Evolutionary conservation across 2,113 vertebrate genomes (phyloP).

Genomic region (Heterotis niloticus): DNA sequence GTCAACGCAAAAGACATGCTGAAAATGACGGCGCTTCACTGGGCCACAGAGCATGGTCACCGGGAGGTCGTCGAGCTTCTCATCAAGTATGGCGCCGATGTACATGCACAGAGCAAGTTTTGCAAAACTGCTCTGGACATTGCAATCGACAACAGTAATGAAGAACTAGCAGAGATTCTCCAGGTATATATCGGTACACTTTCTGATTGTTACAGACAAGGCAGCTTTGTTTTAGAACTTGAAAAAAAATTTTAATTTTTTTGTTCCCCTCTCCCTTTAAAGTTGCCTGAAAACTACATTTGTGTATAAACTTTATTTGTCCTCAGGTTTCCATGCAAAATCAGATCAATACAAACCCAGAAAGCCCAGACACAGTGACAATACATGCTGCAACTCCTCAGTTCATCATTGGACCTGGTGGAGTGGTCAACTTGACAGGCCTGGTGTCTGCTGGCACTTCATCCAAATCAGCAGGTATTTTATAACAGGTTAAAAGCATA

Average conservation of each 20-base stretch:
- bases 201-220: background rate
- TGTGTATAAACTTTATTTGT: slow-evolving; percentile 37
- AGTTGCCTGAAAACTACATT: background rate
- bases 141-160: slow-evolving; percentile 77
- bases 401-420: slow-evolving; percentile 83
- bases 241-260: slow-evolving; percentile 1
- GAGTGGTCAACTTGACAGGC: slow-evolving; percentile 81
- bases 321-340: slow-evolving; percentile 83
- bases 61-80: slow-evolving; percentile 79
- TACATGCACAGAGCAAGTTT: slow-evolving; percentile 83
- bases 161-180: slow-evolving; percentile 79
- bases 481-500: background rate
- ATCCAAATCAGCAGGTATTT: slow-evolving; percentile 57
- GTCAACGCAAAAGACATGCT: slow-evolving; percentile 86
- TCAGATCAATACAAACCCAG: slow-evolving; percentile 83
- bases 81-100: slow-evolving; percentile 81
- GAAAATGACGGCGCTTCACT: slow-evolving; percentile 86
- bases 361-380: slow-evolving; percentile 80
- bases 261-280: background rate
- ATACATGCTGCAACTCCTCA: slow-evolving; percentile 78
- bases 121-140: slow-evolving; percentile 83
- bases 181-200: slow-evolving; percentile 63
- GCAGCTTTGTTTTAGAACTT: slow-evolving; percentile 20
- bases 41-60: slow-evolving; percentile 80
- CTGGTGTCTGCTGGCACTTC: slow-evolving; percentile 65